Conservation (phyloP, 1,140 invertebrate species). For the Neuroterus valhalla region DNA sequence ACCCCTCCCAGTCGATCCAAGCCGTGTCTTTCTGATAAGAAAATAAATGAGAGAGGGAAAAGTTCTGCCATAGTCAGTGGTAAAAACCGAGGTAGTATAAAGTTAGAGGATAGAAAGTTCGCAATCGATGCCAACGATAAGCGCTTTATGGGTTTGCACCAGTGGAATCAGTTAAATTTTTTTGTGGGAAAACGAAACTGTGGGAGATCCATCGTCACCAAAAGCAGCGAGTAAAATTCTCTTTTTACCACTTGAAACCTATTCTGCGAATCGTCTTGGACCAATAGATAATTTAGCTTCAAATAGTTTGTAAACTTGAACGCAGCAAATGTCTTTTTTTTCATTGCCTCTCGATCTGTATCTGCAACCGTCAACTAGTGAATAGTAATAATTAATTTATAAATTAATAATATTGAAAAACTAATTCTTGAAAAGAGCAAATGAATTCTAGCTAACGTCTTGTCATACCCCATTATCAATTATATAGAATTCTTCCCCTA, state of each 20-base stretch:
- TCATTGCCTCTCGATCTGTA: conserved; percentile 8
- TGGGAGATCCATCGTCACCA: background rate
- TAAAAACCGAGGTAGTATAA: background rate
- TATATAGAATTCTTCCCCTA: too few species aligned
- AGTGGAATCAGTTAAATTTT: background rate
- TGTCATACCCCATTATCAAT: conserved; percentile 2
- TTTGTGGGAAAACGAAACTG: background rate
- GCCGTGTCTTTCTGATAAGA: too few species aligned
- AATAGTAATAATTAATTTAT: too few species aligned
- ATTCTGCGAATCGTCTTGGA: conserved; percentile 15
- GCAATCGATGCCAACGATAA: background rate
- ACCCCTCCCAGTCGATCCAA: too few species aligned
- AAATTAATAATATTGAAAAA: too few species aligned
- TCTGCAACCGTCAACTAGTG: too few species aligned
- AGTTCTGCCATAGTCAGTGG: too few species aligned
- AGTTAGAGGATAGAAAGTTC: background rate
- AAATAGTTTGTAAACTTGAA: conserved; percentile 23
- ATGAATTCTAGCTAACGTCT: conserved; percentile 16
- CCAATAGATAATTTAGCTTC: conserved; percentile 3
- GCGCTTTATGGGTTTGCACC: background rate
- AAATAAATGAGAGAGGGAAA: too few species aligned
- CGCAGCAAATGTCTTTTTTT: conserved; percentile 23
- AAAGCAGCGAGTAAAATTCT: background rate
- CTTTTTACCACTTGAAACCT: background rate
- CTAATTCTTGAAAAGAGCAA: too few species aligned